These are phyloP conservation scores for Cisticola juncidis DNA, from an alignment of 2,113 vertebrate species.

Conservation along the genomic window DNA sequence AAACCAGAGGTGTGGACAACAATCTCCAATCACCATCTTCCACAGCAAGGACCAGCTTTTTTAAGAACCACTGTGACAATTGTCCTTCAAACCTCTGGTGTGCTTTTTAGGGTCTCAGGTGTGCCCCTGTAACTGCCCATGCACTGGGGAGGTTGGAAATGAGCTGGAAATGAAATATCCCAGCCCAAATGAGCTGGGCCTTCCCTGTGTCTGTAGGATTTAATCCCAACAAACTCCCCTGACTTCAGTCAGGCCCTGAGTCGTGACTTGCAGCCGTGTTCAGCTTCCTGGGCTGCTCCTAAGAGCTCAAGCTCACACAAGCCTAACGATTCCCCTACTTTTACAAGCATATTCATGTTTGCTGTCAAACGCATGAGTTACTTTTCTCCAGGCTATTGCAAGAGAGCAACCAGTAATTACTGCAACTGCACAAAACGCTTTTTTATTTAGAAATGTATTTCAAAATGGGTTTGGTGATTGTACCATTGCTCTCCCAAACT, in stretches of 20 bases:
- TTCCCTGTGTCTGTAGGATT: not conserved
- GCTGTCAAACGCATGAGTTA: conserved; percentile 38
- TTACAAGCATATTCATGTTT: conserved; percentile 55
- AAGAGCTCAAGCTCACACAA: conserved; percentile 44
- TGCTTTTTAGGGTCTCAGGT: not conserved
- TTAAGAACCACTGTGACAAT: not conserved
- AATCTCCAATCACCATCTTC: not conserved
- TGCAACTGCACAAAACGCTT: conserved; percentile 43
- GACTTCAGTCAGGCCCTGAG: not conserved
- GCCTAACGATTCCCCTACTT: conserved; percentile 35
- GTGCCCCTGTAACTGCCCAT: accelerated
- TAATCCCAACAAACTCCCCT: not conserved
- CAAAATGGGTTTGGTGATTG: conserved; percentile 9
- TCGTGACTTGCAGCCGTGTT: not conserved
- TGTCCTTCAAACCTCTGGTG: accelerated
- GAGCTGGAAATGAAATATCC: not conserved
- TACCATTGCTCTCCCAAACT: not conserved
- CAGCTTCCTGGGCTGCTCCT: not conserved
- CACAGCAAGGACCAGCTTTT: not conserved
- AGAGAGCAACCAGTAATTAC: conserved; percentile 61
- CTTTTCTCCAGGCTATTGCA: conserved; percentile 55
- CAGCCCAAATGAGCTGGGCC: not conserved
- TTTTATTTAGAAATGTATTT: conserved; percentile 43
- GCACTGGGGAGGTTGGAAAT: accelerated
- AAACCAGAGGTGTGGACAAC: not conserved